Percentiles rank a stretch among this genome's conserved stretches.
Conservation (phyloP, 2,797 vertebrate species). For the Anguilla marmorata region DNA sequence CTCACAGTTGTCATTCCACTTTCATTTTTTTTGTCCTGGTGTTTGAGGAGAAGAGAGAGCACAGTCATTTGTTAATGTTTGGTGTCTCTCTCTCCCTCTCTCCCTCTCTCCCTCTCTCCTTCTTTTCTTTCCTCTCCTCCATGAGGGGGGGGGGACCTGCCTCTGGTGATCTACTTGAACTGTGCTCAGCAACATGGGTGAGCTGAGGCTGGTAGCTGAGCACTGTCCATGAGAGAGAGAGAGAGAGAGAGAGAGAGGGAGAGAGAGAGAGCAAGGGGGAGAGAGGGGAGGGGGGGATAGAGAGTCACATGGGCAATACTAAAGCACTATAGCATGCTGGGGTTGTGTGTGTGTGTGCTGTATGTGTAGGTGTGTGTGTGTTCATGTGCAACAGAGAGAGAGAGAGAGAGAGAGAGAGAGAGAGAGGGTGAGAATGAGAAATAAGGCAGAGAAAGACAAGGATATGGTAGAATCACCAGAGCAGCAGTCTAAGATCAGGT, state of each 20-base stretch:
- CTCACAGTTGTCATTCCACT: conserved; percentile 64
- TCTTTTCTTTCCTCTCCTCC: conserved; percentile 27
- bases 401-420: not conserved
- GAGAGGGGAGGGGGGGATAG: conserved; percentile 20
- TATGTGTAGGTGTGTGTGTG: not conserved
- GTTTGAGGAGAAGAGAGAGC: conserved; percentile 38
- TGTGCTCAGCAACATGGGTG: conserved; percentile 45
- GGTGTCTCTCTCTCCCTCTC: conserved; percentile 34
- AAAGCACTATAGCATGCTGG: conserved; percentile 9
- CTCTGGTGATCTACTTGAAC: conserved; percentile 42
- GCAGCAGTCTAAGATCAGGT: not conserved
- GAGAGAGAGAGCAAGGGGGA: not conserved
- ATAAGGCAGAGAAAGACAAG: not conserved
- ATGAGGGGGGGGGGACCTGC: conserved; percentile 34
- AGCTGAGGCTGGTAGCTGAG: conserved; percentile 40
- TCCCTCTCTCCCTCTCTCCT: conserved; percentile 24
- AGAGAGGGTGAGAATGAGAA: not conserved
- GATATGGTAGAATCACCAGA: not conserved
- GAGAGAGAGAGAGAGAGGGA: conserved; percentile 13
- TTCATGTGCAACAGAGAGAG: not conserved
- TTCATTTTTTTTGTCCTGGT: conserved; percentile 60
- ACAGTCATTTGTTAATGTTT: conserved; percentile 37
- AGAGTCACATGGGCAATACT: not conserved
- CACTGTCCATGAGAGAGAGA: not conserved
- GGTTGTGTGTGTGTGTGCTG: conserved; percentile 5